These are phyloP conservation scores for Ibidorhyncha struthersii DNA, from an alignment of 2,113 vertebrate genomes.

Conservation along the genomic window DNA sequence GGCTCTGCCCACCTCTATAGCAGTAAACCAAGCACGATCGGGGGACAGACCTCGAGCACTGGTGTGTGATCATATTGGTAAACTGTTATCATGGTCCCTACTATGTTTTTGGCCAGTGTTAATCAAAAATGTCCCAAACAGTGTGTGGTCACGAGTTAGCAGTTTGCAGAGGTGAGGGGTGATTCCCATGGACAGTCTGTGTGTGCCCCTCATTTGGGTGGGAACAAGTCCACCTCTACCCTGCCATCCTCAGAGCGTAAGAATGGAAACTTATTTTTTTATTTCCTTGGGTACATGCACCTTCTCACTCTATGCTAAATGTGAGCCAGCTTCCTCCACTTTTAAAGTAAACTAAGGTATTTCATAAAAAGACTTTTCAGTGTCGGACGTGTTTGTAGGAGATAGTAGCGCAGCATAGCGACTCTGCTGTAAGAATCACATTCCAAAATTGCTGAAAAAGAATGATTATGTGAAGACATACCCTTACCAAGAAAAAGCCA, in stretches of 20 bases:
- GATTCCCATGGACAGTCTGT: not conserved
- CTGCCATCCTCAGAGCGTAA: not conserved
- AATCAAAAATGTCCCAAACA: not conserved
- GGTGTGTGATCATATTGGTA: not conserved
- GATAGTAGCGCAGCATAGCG: fast-evolving
- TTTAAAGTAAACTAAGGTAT: not conserved
- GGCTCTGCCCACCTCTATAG: not conserved
- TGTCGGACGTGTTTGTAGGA: fast-evolving
- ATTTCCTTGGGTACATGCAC: not conserved
- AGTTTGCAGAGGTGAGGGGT: not conserved
- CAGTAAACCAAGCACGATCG: not conserved
- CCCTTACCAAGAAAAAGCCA: not conserved
- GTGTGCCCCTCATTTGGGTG: not conserved
- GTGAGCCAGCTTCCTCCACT: not conserved
- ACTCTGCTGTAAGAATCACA: not conserved
- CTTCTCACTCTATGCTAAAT: not conserved
- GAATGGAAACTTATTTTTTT: not conserved
- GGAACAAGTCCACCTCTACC: not conserved
- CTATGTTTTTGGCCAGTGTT: not conserved
- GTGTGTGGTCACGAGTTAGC: not conserved
- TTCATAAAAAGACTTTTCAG: not conserved
- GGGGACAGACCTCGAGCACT: not conserved
- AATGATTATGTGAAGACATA: not conserved
- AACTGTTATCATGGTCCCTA: not conserved
- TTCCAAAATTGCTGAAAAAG: not conserved